Conservation (phyloP, 1,140 invertebrate species). For the Listronotus bonariensis region DNA sequence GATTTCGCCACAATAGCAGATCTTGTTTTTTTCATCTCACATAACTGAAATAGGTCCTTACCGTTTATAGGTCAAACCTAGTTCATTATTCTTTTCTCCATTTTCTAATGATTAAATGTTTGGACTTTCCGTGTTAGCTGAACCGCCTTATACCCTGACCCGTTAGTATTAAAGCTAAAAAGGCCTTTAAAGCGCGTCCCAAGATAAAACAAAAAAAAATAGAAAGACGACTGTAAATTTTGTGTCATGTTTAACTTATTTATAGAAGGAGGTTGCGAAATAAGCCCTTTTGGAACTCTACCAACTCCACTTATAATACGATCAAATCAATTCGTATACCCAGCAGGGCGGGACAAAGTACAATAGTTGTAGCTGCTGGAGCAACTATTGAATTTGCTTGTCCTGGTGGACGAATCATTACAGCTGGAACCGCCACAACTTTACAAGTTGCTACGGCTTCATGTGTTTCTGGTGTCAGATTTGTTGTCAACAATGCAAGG, state of each 20-base stretch:
- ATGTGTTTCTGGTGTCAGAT: slow-evolving; percentile 20
- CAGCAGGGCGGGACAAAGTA: slow-evolving; percentile 17
- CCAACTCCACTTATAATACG: slow-evolving; percentile 26
- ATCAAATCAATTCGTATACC: slow-evolving; percentile 20
- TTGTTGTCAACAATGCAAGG: slow-evolving; percentile 27
- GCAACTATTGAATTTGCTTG: slow-evolving; percentile 41
- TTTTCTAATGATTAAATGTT: too few relatives aligned
- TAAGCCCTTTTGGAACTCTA: slow-evolving; percentile 21
- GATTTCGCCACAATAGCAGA: too few relatives aligned
- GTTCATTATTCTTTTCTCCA: too few relatives aligned
- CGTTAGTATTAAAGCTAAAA: too few relatives aligned
- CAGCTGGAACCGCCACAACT: slow-evolving; percentile 5
- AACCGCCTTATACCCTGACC: too few relatives aligned
- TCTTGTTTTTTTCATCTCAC: too few relatives aligned
- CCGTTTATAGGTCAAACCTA: too few relatives aligned
- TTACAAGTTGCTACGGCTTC: slow-evolving; percentile 24
- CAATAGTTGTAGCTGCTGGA: slow-evolving; percentile 24
- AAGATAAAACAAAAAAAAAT: too few relatives aligned
- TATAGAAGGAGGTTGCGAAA: slow-evolving; percentile 24
- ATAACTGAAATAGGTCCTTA: too few relatives aligned
- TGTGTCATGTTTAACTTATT: neutral
- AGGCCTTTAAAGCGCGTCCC: too few relatives aligned
- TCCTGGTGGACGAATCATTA: slow-evolving; percentile 44
- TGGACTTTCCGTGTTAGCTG: too few relatives aligned
- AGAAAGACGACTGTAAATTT: too few relatives aligned